Percentiles rank a stretch among this genome's conserved stretches.
Conservation (phyloP, 2,888 invertebrate genomes). For the Arenicola marina region DNA sequence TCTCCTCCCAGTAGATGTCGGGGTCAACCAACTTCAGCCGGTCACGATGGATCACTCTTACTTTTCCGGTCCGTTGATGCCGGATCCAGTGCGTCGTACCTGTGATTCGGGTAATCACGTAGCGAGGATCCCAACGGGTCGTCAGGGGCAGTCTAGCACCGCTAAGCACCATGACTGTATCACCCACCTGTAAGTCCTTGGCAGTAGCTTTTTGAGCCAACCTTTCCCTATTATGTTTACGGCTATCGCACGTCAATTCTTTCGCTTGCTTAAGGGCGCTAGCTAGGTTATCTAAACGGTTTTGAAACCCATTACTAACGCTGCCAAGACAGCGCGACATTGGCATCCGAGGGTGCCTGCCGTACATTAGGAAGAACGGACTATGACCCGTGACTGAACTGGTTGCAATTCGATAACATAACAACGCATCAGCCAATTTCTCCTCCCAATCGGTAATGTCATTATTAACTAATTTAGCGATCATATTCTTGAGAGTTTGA, state of each 20-base stretch:
- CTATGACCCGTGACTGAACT: background rate
- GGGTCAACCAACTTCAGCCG: slow-evolving; percentile 4
- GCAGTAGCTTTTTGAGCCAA: background rate
- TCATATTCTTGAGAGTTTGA: background rate
- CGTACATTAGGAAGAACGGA: slow-evolving; percentile 4
- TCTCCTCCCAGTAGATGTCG: background rate
- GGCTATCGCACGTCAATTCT: background rate
- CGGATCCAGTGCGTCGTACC: background rate
- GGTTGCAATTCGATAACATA: background rate
- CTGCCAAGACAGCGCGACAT: background rate
- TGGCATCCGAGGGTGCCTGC: background rate
- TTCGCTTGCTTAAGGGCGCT: background rate
- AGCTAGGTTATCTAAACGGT: background rate
- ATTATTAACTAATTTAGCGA: background rate
- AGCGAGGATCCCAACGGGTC: slow-evolving; percentile 1
- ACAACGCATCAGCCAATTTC: background rate
- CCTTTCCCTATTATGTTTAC: background rate
- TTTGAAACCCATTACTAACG: background rate
- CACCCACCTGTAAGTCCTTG: background rate
- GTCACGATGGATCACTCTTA: background rate
- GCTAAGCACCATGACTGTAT: background rate
- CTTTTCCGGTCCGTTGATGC: slow-evolving; percentile 1
- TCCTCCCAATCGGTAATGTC: background rate
- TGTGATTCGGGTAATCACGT: background rate
- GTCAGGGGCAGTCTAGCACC: background rate